Conservation (phyloP, 92 coral and sea anemone species). For the Bergia puertoricense region DNA sequence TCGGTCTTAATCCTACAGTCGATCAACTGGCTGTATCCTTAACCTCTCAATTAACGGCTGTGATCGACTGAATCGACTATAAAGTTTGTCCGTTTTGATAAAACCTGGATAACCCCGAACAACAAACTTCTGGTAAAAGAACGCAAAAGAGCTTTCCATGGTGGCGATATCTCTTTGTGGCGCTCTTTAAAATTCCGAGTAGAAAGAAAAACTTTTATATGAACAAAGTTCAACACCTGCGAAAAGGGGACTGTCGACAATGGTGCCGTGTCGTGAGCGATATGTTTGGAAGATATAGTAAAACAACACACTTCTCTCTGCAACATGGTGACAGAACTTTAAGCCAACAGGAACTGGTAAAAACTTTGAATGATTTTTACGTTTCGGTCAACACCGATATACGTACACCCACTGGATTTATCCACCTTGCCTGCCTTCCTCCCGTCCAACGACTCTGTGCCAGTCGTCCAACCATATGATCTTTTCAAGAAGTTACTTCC, state of each 20-base stretch:
- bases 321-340: constrained; percentile 22
- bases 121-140: background rate
- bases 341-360: constrained; percentile 28
- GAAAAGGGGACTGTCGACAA: background rate
- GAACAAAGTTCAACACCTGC: constrained; percentile 32
- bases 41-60: too few relatives aligned
- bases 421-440: too few relatives aligned
- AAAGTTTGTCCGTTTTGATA: background rate
- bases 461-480: too few relatives aligned
- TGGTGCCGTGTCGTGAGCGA: constrained; percentile 42
- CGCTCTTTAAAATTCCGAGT: background rate
- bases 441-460: too few relatives aligned
- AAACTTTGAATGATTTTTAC: constrained; percentile 14
- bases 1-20: too few relatives aligned
- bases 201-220: constrained; percentile 20
- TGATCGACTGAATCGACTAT: background rate
- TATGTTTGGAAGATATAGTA: constrained; percentile 24
- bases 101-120: constrained; percentile 7
- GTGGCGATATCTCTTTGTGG: constrained; percentile 11
- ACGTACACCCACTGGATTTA: too few relatives aligned
- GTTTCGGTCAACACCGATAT: background rate
- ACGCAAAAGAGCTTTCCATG: constrained; percentile 36
- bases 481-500: too few relatives aligned
- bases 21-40: too few relatives aligned
- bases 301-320: constrained; percentile 7